Evolutionary conservation across 2,888 invertebrate genomes (phyloP).

Genomic region (Pyralis farinalis): DNA sequence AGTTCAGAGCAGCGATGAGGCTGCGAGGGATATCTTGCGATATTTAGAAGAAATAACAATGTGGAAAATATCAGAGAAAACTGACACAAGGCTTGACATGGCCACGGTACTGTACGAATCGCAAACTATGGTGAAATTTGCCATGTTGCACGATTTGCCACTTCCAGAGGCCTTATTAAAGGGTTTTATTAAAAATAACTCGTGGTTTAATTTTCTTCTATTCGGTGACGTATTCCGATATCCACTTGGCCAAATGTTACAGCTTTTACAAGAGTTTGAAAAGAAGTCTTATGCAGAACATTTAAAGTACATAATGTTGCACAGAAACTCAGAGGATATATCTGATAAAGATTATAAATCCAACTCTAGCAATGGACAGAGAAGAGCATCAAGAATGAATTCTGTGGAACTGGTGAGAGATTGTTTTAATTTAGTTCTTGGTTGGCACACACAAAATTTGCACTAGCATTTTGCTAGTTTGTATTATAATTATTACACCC

Average conservation of each 20-base stretch:
- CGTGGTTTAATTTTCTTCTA: conserved; percentile 87
- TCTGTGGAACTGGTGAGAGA: conserved; percentile 66
- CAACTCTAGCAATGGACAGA: conserved; percentile 50
- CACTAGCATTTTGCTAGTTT: no score
- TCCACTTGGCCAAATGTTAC: conserved; percentile 82
- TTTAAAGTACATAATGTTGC: conserved; percentile 74
- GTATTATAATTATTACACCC: no score
- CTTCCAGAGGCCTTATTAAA: conserved; percentile 82
- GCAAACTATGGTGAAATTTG: conserved; percentile 82
- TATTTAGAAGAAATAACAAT: conserved; percentile 69
- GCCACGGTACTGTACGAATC: conserved; percentile 74
- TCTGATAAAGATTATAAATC: conserved; percentile 62
- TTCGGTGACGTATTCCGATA: conserved; percentile 86
- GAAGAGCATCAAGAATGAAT: conserved; percentile 54
- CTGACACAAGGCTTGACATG: conserved; percentile 52
- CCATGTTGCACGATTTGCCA: conserved; percentile 76
- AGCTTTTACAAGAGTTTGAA: conserved; percentile 78
- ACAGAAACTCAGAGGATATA: conserved; percentile 56
- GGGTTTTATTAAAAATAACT: conserved; percentile 80
- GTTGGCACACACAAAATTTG: no score
- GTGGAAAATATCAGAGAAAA: conserved; percentile 36
- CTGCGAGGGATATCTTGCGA: conserved; percentile 54
- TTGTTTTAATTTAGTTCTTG: no score
- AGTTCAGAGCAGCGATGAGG: conserved; percentile 61
- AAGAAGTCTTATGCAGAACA: conserved; percentile 82